These are phyloP conservation scores for Corythornis vintsioides DNA, from an alignment of 2,113 vertebrate genomes.

Conservation along the genomic window DNA sequence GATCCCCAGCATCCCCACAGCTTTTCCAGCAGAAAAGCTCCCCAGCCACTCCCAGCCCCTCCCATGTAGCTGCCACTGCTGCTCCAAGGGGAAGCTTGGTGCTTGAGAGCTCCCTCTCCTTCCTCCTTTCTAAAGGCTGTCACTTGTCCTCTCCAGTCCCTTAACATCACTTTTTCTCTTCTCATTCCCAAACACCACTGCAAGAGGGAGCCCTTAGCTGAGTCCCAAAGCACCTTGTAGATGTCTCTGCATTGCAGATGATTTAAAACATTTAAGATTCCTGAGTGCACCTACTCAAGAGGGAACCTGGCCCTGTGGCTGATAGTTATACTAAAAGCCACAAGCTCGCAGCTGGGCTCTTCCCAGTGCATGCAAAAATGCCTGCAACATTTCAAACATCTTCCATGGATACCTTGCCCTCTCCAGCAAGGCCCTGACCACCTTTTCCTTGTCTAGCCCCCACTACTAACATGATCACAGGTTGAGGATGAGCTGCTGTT, in stretches of 20 bases:
- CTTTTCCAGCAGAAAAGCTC: background rate
- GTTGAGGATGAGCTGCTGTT: fast-evolving
- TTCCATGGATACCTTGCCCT: background rate
- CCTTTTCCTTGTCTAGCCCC: background rate
- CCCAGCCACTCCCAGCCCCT: background rate
- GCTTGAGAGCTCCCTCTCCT: background rate
- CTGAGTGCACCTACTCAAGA: no score
- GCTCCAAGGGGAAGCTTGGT: background rate
- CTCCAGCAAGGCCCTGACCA: background rate
- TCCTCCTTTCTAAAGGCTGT: background rate
- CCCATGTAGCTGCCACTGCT: background rate
- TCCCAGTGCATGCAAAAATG: background rate
- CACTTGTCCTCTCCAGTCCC: background rate
- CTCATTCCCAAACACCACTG: background rate
- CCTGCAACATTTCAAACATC: background rate
- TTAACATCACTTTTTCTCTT: background rate
- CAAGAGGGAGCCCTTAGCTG: background rate
- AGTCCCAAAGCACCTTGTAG: background rate
- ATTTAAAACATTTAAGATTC: background rate
- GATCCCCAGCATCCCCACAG: background rate
- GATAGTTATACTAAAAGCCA: background rate
- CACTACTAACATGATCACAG: background rate
- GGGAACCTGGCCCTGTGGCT: background rate
- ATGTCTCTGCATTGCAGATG: background rate
- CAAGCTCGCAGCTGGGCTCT: background rate